Evolutionary conservation across 2,113 vertebrate genomes (phyloP), one percentile per base, ranked within the genome.

Genomic region (Thymallus thymallus): DNA sequence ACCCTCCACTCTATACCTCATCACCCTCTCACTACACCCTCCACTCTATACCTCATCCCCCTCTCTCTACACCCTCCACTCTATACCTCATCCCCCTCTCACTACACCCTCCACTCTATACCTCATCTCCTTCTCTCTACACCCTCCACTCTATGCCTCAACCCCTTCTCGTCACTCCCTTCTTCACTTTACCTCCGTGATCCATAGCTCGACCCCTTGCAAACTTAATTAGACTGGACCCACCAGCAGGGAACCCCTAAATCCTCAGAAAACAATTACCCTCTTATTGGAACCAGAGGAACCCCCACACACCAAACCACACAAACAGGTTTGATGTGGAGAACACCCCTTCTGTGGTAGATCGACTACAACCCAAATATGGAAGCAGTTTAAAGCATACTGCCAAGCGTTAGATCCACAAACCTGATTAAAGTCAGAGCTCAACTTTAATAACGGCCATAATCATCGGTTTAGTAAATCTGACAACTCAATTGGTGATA

Each of bases 281-380:
- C 32, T 46, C 60, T 75, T 70, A 80, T 72, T 73, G 66, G 65
- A 76, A 72, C 69, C 73, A 76, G 78, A 72, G 65, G 58, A 55
- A 55, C 23, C 13, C 68, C 23, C 45, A 55, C 68, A 48, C 45
- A 70, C 26, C 29, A 41, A 7, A 41, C 9, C 35, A 41, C 35
- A 41, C 35, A 10, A 41, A 41, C 35, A 41, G 16, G 68, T 70
- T 70, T 70, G 68, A 30, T 55, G 68, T 55, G 48, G 46, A 10
- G 46, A 16, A 20, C 22, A 18, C 16, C 6, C 14, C 3, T 29
- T 14, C 46, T 20, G 23, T 12, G 26, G 68, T 56, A 56, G 23
- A 29, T 55, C 24, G 18, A 70, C 13, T 20, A 6, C 16, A 70
- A 70, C 48, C 68, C 9, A 41, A 41, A 41, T 41, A 41, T 41